Evolutionary conservation across 2,113 vertebrate genomes (phyloP), one percentile per base, ranked within the genome.

Genomic region (Caranx melampygus): DNA sequence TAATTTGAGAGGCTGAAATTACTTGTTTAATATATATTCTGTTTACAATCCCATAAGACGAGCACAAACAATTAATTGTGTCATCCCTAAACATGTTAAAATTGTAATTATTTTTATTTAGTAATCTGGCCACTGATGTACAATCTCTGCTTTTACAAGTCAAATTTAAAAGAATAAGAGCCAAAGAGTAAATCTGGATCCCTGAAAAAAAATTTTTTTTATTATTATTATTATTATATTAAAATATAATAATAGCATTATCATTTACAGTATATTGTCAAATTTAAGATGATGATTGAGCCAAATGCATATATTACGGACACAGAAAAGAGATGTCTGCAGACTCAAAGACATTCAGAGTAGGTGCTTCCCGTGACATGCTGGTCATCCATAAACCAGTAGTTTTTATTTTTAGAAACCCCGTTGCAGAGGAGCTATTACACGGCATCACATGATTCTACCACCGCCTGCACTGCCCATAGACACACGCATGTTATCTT

Each of bases 341-440:
- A 57, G 18, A 57, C 8, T 20, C n/a, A 44, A 1, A 58, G 12
- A 76, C 5, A 35, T 1, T 21, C 0, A 34, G n/a, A 72, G 6
- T 70, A 49, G 42, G 71, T 64, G 20, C 69, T 87, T 71, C 68
- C 71, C 45, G 9, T 70, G 75, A 61, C 63, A 60, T 9, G 67
- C 70, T 62, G 62, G 57, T 79, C 81, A 88, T 75, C 67, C 73
- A 91, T 81, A 87, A 88, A 88, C 11, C 83, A 75, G 75, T 72
- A 79, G 67, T 40, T 87, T 82, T 83, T 92, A 91, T 92, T 92
- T 93, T 91, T 90, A 89, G 87, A 85, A 88, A 84, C 37, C 52
- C 16, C 57, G 65, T 73, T 71, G 72, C 87, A 62, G 83, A 72
- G 47, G 37, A 70, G 79, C 66, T 37, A 20, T 77, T 44, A 75